Evolutionary conservation across 2,888 invertebrate species (phyloP).

Genomic region (Plebejus melissa): DNA sequence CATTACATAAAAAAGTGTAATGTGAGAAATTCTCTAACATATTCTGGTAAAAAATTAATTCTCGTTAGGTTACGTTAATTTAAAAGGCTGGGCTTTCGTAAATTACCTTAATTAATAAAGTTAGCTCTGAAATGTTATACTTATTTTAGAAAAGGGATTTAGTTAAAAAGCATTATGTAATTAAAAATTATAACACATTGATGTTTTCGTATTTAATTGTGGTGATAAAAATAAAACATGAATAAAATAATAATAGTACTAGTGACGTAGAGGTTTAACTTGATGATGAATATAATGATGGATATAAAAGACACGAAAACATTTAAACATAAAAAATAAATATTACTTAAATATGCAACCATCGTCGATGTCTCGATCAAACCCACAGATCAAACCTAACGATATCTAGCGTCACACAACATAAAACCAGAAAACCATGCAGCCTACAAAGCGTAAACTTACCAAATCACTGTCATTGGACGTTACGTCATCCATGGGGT

Average conservation of each 20-base stretch:
- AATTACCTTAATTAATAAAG: neutral
- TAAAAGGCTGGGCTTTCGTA: neutral
- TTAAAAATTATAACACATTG: neutral
- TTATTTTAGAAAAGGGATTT: neutral
- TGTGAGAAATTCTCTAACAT: neutral
- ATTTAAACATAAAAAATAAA: neutral
- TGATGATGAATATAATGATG: neutral
- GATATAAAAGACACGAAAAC: neutral
- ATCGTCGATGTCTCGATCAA: neutral
- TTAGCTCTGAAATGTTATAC: neutral
- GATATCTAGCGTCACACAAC: slow-evolving; percentile 17
- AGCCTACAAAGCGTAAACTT: slow-evolving; percentile 45
- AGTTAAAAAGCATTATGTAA: neutral
- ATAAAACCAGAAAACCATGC: slow-evolving; percentile 9
- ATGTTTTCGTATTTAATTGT: neutral
- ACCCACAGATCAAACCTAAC: neutral
- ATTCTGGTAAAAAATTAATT: neutral
- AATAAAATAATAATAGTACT: neutral
- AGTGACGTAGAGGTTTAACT: neutral
- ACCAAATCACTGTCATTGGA: slow-evolving; percentile 70
- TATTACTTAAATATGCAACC: neutral
- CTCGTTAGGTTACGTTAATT: neutral
- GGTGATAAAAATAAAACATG: neutral
- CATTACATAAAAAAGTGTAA: slow-evolving; percentile 5
- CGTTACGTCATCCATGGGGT: slow-evolving; percentile 57